Base-by-base conservation (phyloP, 2,113 vertebrate species). In the Morone saxatilis region DNA sequence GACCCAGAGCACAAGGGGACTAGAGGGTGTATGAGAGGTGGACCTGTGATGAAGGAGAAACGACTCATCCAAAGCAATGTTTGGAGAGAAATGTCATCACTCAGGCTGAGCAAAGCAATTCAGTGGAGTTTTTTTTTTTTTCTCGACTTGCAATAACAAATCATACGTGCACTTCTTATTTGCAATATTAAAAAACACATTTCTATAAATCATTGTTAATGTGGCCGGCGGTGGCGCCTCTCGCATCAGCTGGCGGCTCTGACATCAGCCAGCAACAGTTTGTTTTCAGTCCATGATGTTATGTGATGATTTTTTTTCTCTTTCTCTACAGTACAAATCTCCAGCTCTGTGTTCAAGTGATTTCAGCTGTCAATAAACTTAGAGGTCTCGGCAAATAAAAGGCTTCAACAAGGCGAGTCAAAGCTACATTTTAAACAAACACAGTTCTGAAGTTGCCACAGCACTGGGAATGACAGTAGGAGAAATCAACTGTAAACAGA, bases 1-100 rank as follows among this genome's bases (percentile, higher is more conserved):
- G 83, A 93, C 89, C 90, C 83, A 88, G 85, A 92, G 91, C 92
- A 95, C 92, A 88, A 86, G 79, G 73, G 80, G 80, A 85, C 69
- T 61, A 84, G 70, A 82, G 83, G 60, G 60, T 66, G 76, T 63
- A 82, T 78, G 75, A 86, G 50, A 75, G 65, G 43, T 78, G 76
- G 73, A 83, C n/a, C 70, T 84, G 85, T 86, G 70, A 86, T 66
- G 71, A 67, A 61, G 51, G 68, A 74, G 59, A 68, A 62, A 76
- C 36, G 56, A 73, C 83, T 71, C 13, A 77, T 87, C 60, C 77
- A 85, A 76, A 80, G 79, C 66, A 88, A 78, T 17, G n/a, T 72
- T 40, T 68, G 77, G 83, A 83, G 83, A 66, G 54, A 82, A 71
- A 89, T 61, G 38, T 61, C 40, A 78, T 83, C 66, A 76, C 80